phyloP scores from a whole-genome alignment of 2,113 vertebrate genomes.

The Rhinopomastus cyanomelas region DNA sequence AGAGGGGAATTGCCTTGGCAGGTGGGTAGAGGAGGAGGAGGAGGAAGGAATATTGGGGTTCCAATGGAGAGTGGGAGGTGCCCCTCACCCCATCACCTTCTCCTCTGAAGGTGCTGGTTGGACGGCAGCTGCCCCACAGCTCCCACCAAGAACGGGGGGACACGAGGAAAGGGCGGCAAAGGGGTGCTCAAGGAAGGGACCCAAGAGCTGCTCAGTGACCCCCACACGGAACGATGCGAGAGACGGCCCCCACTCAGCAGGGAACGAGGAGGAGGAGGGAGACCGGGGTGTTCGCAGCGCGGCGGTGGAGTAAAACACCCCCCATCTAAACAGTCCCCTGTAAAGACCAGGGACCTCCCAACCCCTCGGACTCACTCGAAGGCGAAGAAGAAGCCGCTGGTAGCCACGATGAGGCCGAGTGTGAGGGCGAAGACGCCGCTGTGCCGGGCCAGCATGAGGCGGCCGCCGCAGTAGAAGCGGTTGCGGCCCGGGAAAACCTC shows the following conservation, averaged over 20 bases:
- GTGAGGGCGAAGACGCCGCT: constrained; percentile 90
- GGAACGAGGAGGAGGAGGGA: neutral
- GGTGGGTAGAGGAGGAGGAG: neutral
- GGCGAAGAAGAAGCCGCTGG: constrained; percentile 91
- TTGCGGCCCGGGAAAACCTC: constrained; percentile 91
- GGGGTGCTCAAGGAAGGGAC: neutral
- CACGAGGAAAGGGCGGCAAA: neutral
- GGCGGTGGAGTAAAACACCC: no score
- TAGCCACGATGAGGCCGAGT: constrained; percentile 88
- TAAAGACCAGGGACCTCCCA: neutral
- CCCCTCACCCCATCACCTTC: neutral
- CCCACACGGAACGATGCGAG: rapidly evolving
- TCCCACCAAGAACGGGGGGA: neutral
- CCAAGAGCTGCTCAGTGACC: neutral
- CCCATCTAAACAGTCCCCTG: neutral
- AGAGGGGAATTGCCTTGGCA: rapidly evolving
- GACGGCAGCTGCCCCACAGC: neutral
- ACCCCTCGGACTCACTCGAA: constrained; percentile 86
- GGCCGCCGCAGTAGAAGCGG: constrained; percentile 89
- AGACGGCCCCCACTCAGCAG: neutral
- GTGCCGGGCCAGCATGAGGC: constrained; percentile 87
- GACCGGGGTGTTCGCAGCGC: no score
- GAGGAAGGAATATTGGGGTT: neutral
- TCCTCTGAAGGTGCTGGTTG: neutral
- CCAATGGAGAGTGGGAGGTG: neutral